Percentiles rank a stretch among this genome's conserved stretches.
Evolutionary conservation across 35 echinoderm and acorn worm species (phyloP).

Genomic region (Holothuria glaberrima): DNA sequence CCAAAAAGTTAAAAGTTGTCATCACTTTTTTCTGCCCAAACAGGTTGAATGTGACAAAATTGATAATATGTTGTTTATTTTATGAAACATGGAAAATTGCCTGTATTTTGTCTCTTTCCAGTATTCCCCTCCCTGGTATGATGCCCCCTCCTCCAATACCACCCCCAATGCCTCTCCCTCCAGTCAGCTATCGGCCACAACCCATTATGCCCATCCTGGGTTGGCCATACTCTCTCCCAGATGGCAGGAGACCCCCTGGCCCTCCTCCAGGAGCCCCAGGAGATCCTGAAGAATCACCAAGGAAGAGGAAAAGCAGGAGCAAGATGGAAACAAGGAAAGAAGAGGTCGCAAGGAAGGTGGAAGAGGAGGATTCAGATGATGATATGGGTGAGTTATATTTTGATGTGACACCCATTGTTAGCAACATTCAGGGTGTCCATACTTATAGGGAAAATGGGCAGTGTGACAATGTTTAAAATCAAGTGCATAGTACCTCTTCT

Average conservation of each 20-base stretch:
- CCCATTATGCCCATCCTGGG: conserved; percentile 48
- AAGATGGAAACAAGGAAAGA: conserved; percentile 11
- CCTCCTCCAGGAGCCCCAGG: conserved; percentile 72
- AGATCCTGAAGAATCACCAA: background rate
- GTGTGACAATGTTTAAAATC: too few species aligned
- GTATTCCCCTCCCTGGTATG: conserved; percentile 42
- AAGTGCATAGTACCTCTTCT: too few species aligned
- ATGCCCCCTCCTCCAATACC: conserved; percentile 62
- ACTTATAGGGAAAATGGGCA: too few species aligned
- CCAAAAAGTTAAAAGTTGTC: too few species aligned
- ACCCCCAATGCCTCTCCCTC: conserved; percentile 41
- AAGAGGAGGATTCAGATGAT: conserved; percentile 49
- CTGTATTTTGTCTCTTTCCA: background rate
- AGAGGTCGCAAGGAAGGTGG: conserved; percentile 1
- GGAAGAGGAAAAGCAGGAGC: background rate
- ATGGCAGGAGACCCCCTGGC: conserved; percentile 80
- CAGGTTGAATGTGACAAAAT: too few species aligned
- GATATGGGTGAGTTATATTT: background rate
- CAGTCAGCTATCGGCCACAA: conserved; percentile 30
- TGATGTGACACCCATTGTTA: background rate
- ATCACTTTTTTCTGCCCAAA: too few species aligned
- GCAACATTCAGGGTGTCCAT: background rate
- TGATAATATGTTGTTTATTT: too few species aligned
- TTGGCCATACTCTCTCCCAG: conserved; percentile 66
- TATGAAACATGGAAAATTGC: too few species aligned